phyloP scores from a whole-genome alignment of 2,888 invertebrate genomes.

The Pteria penguin region DNA sequence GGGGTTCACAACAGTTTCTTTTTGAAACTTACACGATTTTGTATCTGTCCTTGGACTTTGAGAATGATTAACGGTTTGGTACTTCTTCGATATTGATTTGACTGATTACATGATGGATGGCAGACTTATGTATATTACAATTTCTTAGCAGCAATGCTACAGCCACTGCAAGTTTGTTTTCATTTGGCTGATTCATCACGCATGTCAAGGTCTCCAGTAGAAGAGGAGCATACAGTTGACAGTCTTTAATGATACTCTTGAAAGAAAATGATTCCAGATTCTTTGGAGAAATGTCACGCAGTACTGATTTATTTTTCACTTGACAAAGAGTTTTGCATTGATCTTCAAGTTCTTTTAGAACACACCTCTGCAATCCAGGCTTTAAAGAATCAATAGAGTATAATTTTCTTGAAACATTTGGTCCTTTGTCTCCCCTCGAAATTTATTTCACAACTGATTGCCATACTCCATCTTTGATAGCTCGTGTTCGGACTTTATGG shows the following conservation, averaged over 20 bases:
- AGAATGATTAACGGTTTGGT: too few species aligned
- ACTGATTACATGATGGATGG: not conserved
- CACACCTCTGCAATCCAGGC: not conserved
- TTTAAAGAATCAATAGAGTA: conserved; percentile 6
- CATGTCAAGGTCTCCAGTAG: conserved; percentile 6
- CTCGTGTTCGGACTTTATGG: not conserved
- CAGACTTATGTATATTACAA: not conserved
- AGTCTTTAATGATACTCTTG: not conserved
- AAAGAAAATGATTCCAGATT: conserved; percentile 2
- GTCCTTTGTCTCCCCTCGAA: not conserved
- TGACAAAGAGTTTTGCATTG: not conserved
- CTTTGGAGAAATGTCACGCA: not conserved
- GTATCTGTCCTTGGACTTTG: too few species aligned
- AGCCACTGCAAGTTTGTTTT: not conserved
- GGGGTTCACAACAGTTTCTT: too few species aligned
- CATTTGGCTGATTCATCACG: not conserved
- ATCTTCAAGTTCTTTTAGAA: conserved; percentile 1
- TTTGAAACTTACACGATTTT: too few species aligned
- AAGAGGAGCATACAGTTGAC: conserved; percentile 3
- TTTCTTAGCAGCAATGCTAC: not conserved
- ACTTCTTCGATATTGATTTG: too few species aligned
- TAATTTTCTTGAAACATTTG: not conserved
- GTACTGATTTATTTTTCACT: not conserved
- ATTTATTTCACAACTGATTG: not conserved
- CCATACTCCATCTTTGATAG: not conserved